These are phyloP conservation scores for Morus bassanus DNA, from an alignment of 2,797 vertebrate genomes.

Conservation along the genomic window DNA sequence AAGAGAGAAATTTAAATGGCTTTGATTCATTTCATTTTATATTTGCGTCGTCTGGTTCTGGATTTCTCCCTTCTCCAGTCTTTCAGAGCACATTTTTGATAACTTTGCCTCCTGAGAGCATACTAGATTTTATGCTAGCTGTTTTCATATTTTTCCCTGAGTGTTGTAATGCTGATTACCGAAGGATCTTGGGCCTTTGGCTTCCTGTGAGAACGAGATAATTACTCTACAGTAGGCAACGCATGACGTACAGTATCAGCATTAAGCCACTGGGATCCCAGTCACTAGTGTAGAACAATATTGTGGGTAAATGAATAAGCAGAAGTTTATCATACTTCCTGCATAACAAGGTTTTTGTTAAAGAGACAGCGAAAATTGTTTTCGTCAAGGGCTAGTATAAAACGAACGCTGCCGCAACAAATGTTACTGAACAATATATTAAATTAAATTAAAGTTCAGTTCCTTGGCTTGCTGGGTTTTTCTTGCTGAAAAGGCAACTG, in stretches of 20 bases:
- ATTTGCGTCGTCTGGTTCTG: background rate
- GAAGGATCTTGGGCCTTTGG: conserved; percentile 41
- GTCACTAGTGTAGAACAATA: conserved; percentile 56
- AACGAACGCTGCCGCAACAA: background rate
- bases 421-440: rapidly evolving
- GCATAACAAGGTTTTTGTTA: conserved; percentile 53
- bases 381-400: background rate
- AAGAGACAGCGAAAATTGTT: conserved; percentile 12
- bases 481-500: background rate
- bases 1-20: conserved; percentile 12
- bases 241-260: conserved; percentile 49
- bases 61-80: background rate
- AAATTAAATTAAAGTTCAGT: background rate
- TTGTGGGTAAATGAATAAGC: conserved; percentile 70
- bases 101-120: conserved; percentile 29
- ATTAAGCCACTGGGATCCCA: conserved; percentile 63
- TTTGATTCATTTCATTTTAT: background rate
- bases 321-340: conserved; percentile 68
- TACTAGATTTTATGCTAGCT: background rate
- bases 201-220: conserved; percentile 68
- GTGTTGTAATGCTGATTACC: conserved; percentile 51
- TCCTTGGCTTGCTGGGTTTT: background rate
- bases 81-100: conserved; percentile 12
- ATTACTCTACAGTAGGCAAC: conserved; percentile 59
- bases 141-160: conserved; percentile 30